These are phyloP conservation scores for Rhyacichthys aspro DNA, from an alignment of 2,797 vertebrate species.

Conservation along the genomic window DNA sequence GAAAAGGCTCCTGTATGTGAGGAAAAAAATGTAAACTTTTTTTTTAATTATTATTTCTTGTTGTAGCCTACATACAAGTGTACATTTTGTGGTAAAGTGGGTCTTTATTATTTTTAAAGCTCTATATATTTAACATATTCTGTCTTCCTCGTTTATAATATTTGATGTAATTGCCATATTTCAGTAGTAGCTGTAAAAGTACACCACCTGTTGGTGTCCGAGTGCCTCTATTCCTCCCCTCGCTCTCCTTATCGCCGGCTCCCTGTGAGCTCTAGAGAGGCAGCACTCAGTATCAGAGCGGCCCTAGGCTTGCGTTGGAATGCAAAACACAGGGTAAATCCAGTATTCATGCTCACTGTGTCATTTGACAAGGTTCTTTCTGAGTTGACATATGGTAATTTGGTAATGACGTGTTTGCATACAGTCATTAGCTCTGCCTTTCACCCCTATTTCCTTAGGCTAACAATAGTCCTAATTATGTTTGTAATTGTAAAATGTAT, in stretches of 20 bases:
- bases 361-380: slow-evolving; percentile 78
- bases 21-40: too few species aligned
- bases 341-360: slow-evolving; percentile 70
- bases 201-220: slow-evolving; percentile 83
- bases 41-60: too few species aligned
- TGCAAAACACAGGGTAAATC: slow-evolving; percentile 75
- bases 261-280: slow-evolving; percentile 54
- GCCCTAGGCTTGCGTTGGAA: slow-evolving; percentile 69
- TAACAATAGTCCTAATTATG: slow-evolving; percentile 80
- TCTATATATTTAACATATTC: slow-evolving; percentile 7
- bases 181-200: slow-evolving; percentile 75
- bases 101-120: too few species aligned
- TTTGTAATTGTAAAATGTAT: slow-evolving; percentile 76
- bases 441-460: slow-evolving; percentile 77
- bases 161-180: slow-evolving; percentile 46
- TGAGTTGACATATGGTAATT: slow-evolving; percentile 80
- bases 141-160: slow-evolving; percentile 18
- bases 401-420: slow-evolving; percentile 79
- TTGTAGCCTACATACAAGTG: too few species aligned
- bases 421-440: slow-evolving; percentile 78
- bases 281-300: slow-evolving; percentile 59
- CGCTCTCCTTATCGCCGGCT: slow-evolving; percentile 50
- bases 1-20: too few species aligned
- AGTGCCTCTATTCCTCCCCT: slow-evolving; percentile 70
- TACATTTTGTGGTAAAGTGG: too few species aligned